Percentiles rank a stretch among this genome's conserved stretches.
Conservation (phyloP, 2,113 vertebrate genomes). For the Piprites chloris region DNA sequence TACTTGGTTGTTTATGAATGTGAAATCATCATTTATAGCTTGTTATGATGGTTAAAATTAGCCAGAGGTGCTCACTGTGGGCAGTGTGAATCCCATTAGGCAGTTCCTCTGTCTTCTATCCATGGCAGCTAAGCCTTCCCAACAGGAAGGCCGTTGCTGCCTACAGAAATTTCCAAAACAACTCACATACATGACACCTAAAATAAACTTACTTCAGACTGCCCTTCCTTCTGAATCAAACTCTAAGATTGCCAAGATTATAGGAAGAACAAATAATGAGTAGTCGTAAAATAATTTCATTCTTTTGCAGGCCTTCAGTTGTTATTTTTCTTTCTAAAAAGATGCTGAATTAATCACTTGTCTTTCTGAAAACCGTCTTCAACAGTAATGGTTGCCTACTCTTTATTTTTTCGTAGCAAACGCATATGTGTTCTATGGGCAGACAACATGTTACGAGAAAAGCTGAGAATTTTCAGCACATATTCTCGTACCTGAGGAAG, state of each 20-base stretch:
- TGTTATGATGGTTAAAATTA: neutral
- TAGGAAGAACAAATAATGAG: neutral
- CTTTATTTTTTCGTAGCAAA: neutral
- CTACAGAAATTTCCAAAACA: neutral
- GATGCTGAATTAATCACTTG: neutral
- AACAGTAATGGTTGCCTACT: neutral
- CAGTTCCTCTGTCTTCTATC: neutral
- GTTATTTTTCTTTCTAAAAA: neutral
- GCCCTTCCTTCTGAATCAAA: neutral
- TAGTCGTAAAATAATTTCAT: neutral
- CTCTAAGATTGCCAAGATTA: neutral
- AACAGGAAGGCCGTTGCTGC: neutral
- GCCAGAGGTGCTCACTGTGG: neutral
- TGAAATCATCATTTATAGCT: neutral
- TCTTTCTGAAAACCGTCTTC: neutral
- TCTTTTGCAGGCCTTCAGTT: neutral
- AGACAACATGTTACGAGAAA: neutral
- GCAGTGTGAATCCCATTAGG: neutral
- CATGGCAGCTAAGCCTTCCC: neutral
- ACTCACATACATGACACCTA: neutral
- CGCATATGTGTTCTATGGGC: accelerated
- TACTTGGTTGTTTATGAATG: neutral
- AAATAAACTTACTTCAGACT: neutral
- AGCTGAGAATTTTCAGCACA: neutral
- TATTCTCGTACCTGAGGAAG: neutral